phyloP scores from a whole-genome alignment of 1,140 invertebrate species.

The Condylostylus longicornis region DNA sequence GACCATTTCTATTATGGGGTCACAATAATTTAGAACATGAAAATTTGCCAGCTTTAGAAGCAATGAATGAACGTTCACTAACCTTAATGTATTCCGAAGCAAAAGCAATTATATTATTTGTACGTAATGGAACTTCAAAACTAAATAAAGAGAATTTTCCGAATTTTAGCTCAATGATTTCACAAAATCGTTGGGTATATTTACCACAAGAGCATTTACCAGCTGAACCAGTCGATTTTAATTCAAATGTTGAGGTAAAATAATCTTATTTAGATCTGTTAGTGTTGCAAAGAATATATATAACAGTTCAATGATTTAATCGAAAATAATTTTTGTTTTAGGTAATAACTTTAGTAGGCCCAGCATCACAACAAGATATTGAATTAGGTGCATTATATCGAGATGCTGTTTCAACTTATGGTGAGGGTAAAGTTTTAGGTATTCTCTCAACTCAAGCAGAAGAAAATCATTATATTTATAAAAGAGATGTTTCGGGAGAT shows the following conservation, averaged over 20 bases:
- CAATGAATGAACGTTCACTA: slow-evolving; percentile 34
- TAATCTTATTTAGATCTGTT: background rate
- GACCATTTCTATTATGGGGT: slow-evolving; percentile 41
- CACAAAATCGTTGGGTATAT: slow-evolving; percentile 31
- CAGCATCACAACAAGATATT: slow-evolving; percentile 37
- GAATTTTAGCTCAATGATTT: slow-evolving; percentile 24
- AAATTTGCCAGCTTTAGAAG: slow-evolving; percentile 34
- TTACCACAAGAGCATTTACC: slow-evolving; percentile 38
- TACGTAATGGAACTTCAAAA: slow-evolving; percentile 21
- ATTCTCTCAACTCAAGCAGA: slow-evolving; percentile 34
- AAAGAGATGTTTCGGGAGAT: slow-evolving; percentile 18
- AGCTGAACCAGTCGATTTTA: slow-evolving; percentile 37
- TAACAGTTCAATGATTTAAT: slow-evolving; percentile 4
- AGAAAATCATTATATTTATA: slow-evolving; percentile 21
- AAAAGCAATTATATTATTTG: slow-evolving; percentile 26
- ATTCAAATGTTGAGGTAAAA: slow-evolving; percentile 26
- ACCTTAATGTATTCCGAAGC: slow-evolving; percentile 27
- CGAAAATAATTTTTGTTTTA: slow-evolving; percentile 13
- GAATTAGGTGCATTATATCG: slow-evolving; percentile 39
- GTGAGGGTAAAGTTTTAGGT: slow-evolving; percentile 36
- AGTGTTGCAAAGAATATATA: slow-evolving; percentile 6
- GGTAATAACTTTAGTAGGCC: slow-evolving; percentile 39
- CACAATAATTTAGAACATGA: slow-evolving; percentile 33
- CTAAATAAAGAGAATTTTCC: slow-evolving; percentile 24
- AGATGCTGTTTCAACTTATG: slow-evolving; percentile 38